Base-by-base conservation (phyloP, 2,888 invertebrate species). In the Aphidoletes aphidimyza region DNA sequence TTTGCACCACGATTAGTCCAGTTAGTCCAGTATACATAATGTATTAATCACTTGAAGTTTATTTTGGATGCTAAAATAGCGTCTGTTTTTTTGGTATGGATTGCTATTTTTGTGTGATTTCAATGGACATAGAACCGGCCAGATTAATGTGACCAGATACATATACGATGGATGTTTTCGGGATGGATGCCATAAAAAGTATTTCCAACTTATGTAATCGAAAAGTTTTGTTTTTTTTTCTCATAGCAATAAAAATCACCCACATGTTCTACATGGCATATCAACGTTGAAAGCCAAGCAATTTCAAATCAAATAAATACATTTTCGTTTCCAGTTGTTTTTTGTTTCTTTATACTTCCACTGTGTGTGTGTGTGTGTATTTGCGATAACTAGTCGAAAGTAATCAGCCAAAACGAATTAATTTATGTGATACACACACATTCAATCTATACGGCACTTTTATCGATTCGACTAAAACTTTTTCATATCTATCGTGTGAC, bases 1-100 rank as follows among this genome's bases (percentile, higher is more conserved):
- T 54, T 0, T 69, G 9, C 22, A 14, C 22, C 11, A 54, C 22
- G 54, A n/a, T n/a, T n/a, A n/a, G n/a, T n/a, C n/a, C n/a, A n/a
- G n/a, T 42, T 42, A 6, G 14, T 42, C 9, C 34, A 14, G 11
- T 69, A 42, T 42, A 14, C n/a, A 30, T 69, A 1, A 30, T 30
- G 30, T 34, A 69, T 69, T 69, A 69, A 69, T 69, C 69, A 69
- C 69, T 26, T 69, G 69, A n/a, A 69, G 69, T 69, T 69, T 34
- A 69, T 69, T 30, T 30, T 11, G 26, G 0, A 69, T 3, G 30
- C n/a, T n/a, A n/a, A n/a, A n/a, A n/a, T n/a, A n/a, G n/a, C n/a
- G n/a, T n/a, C n/a, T n/a, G n/a, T n/a, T n/a, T n/a, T n/a, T n/a
- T n/a, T n/a, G n/a, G n/a, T n/a, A n/a, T n/a, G n/a, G n/a, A n/a